Evolutionary conservation across 2,888 invertebrate species (phyloP).

Genomic region (Oxytorus armatus): DNA sequence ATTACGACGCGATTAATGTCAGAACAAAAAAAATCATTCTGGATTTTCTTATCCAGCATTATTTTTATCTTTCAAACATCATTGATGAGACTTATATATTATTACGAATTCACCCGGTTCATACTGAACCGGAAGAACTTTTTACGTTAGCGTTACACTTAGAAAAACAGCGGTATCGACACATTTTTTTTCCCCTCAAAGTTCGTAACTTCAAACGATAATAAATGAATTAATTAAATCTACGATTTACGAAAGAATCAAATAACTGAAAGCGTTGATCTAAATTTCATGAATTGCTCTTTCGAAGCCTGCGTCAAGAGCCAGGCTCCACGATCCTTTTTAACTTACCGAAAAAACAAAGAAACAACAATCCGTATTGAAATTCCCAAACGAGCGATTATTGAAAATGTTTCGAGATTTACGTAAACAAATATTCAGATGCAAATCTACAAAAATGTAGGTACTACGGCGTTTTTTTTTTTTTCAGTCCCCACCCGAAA

Average conservation of each 20-base stretch:
- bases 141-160: background rate
- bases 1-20: background rate
- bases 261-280: conserved; percentile 38
- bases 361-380: too few species aligned
- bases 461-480: too few species aligned
- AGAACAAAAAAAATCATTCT: background rate
- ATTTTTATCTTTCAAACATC: conserved; percentile 31
- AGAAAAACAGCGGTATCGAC: background rate
- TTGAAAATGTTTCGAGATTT: too few species aligned
- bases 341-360: too few species aligned
- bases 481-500: too few species aligned
- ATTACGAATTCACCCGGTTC: conserved; percentile 46
- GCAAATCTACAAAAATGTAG: too few species aligned
- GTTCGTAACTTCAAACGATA: conserved; percentile 39
- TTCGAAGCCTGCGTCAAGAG: too few species aligned
- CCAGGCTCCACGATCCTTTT: too few species aligned
- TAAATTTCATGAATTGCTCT: conserved; percentile 8
- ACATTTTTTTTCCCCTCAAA: background rate
- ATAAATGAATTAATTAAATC: conserved; percentile 47
- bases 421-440: too few species aligned
- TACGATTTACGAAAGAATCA: conserved; percentile 34
- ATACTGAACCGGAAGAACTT: background rate
- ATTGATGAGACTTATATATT: conserved; percentile 45
- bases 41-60: background rate
- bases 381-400: too few species aligned